These are phyloP conservation scores for Lagopus leucura DNA, from an alignment of 2,113 vertebrate genomes.

Conservation along the genomic window DNA sequence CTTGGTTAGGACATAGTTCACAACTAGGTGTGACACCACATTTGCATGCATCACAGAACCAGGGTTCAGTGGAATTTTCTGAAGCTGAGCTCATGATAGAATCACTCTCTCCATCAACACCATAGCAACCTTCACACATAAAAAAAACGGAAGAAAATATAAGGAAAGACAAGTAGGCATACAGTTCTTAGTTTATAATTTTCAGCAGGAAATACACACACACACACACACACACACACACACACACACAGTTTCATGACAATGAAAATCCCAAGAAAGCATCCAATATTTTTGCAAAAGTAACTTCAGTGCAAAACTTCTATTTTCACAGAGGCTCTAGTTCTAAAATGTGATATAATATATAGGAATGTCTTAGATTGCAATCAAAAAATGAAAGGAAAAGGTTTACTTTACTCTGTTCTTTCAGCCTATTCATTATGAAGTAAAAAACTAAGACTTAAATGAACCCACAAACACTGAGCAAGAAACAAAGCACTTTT, in stretches of 20 bases:
- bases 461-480: neutral
- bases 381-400: neutral
- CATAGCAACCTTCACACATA: conserved; percentile 89
- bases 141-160: neutral
- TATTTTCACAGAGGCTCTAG: neutral
- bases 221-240: too few relatives aligned
- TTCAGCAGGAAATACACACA: too few relatives aligned
- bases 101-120: conserved; percentile 98
- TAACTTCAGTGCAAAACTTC: neutral
- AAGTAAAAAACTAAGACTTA: neutral
- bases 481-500: neutral
- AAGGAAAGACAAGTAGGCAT: too few relatives aligned
- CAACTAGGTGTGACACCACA: conserved; percentile 95
- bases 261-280: neutral
- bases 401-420: neutral
- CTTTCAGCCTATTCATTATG: neutral
- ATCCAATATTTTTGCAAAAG: neutral
- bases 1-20: conserved; percentile 96
- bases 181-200: too few relatives aligned
- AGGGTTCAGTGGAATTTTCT: conserved; percentile 97
- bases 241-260: neutral
- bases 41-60: conserved; percentile 99
- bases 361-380: neutral
- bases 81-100: conserved; percentile 99
- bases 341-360: neutral